Evolutionary conservation across 2,113 vertebrate species (phyloP), one percentile per base, ranked within the genome.

Genomic region (Chauna torquata): DNA sequence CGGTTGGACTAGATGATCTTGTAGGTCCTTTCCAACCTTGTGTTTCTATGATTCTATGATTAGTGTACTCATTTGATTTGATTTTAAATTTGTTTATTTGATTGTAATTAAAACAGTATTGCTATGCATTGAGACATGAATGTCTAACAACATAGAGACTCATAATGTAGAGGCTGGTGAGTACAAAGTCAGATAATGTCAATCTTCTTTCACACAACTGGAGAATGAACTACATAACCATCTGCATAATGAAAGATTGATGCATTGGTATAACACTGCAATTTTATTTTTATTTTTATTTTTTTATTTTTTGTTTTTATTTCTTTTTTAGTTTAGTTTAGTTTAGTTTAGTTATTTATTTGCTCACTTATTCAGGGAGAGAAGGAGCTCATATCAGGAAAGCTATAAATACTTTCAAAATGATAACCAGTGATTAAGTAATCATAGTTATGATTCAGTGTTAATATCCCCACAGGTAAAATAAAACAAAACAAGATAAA

Each of bases 81-180:
- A 25, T 70, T 68, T 59, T 91, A 40, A 66, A 38, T 32, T 5
- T n/a, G 3, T 3, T 45, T 61, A 38, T 80, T 71, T 70, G 2
- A 45, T 4, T 61, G 19, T 7, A 76, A 75, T 27, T 65, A 32
- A 75, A 83, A 32, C 23, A 32, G 7, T 28, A 13, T 4, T 66
- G 19, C 55, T 71, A 71, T 12, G 4, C 15, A 42, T 36, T 0
- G 0, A 40, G 22, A 12, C 11, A 49, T 8, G 22, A 30, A 59
- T 17, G 3, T 11, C 30, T 64, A 5, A 27, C 78, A 13, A 61
- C 12, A 80, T 49, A 75, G 11, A 61, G 52, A 15, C 4, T 32
- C 14, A 47, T 75, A 58, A 36, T 8, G 34, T 3, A 72, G 25
- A 79, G 12, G 9, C 5, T 12, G 17, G 23, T 49, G 25, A 69